These are phyloP conservation scores for Uloborus diversus DNA, from an alignment of 1,140 invertebrate genomes.

Conservation along the genomic window DNA sequence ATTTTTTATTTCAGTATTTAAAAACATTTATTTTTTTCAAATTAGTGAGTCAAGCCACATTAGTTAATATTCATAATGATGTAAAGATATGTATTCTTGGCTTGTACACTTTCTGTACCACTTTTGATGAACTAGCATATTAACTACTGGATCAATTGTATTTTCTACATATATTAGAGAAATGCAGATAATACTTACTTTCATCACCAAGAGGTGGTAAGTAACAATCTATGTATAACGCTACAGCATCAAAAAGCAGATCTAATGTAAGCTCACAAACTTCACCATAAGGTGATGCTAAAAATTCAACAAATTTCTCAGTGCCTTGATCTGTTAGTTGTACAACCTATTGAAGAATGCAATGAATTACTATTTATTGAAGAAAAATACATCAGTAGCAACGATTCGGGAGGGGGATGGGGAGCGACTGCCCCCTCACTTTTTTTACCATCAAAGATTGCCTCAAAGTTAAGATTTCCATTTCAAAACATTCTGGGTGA, in stretches of 20 bases:
- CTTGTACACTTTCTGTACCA: no score
- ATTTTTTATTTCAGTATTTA: neutral
- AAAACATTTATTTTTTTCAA: neutral
- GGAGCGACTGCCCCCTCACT: no score
- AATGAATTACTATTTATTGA: neutral
- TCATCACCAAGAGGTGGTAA: conserved; percentile 51
- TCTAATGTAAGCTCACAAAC: conserved; percentile 38
- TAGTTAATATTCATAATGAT: no score
- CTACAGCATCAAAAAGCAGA: conserved; percentile 22
- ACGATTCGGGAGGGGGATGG: no score
- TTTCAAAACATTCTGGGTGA: no score
- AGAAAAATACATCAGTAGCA: no score
- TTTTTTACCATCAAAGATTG: no score
- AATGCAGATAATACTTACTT: conserved; percentile 5
- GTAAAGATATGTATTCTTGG: no score
- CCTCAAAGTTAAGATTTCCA: no score
- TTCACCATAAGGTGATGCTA: conserved; percentile 45
- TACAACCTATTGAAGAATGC: neutral
- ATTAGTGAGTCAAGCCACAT: neutral
- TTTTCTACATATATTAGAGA: neutral
- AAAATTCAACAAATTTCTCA: conserved; percentile 28
- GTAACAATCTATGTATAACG: conserved; percentile 37
- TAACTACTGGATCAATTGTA: neutral
- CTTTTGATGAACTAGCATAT: neutral
- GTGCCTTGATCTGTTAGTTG: conserved; percentile 22